Conservation (phyloP, 64 coral and sea anemone genomes). For the Cladopsammia gracilis region DNA sequence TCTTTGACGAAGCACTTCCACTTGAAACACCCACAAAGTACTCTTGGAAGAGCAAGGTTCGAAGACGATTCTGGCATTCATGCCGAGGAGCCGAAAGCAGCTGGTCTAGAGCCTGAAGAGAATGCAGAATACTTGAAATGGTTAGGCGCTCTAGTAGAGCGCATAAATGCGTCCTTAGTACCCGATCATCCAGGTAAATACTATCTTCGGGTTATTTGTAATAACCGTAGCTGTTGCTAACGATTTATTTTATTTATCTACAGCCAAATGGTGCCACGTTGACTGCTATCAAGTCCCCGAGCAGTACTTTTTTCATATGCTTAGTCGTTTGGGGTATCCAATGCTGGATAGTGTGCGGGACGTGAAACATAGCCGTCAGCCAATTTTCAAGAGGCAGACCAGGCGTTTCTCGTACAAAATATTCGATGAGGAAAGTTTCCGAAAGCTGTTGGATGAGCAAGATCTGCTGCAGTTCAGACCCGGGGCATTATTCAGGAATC, state of each 20-base stretch:
- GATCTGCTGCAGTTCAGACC: background rate
- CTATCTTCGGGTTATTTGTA: too few relatives aligned
- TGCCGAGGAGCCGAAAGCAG: background rate
- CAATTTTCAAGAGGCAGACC: slow-evolving; percentile 1
- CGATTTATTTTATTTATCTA: background rate
- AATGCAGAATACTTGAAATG: slow-evolving; percentile 7
- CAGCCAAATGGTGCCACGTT: slow-evolving; percentile 1
- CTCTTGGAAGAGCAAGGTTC: background rate
- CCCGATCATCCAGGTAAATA: slow-evolving; percentile 35
- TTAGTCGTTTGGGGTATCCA: background rate
- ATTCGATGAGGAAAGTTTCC: slow-evolving; percentile 1
- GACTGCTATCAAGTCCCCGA: slow-evolving; percentile 17
- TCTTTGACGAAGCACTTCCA: slow-evolving; percentile 22
- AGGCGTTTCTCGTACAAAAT: slow-evolving; percentile 19
- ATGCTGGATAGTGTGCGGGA: background rate
- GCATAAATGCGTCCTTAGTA: background rate
- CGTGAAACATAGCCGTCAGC: background rate
- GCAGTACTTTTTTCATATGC: background rate
- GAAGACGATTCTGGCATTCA: background rate
- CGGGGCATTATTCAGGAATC: background rate
- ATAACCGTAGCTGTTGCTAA: background rate
- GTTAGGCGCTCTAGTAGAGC: background rate
- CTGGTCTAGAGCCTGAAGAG: background rate
- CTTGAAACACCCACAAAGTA: background rate
- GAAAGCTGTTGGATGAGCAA: background rate